Evolutionary conservation across 2,888 invertebrate genomes (phyloP), one percentile per base, ranked within the genome.

Genomic region (Drosophila kambysellisi): DNA sequence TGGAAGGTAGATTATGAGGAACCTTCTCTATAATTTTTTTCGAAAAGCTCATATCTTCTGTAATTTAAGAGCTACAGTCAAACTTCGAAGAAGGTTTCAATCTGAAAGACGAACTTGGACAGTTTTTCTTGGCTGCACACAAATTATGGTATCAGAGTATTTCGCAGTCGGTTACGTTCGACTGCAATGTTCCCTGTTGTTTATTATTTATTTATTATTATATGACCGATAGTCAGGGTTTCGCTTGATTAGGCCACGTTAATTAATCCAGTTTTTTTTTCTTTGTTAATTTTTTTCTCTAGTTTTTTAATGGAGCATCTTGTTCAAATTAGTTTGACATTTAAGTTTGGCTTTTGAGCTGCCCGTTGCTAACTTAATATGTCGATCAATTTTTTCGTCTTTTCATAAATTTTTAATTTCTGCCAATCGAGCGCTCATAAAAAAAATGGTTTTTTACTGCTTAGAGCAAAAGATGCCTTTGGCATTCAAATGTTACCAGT

Each of bases 271-370:
- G 87, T 86, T 86, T 89, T 82, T 80, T 9, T 41, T 1, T 25
- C 2, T 20, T 46, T 20, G n/a, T 41, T n/a, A n/a, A 15, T 7
- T 15, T 4, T 25, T 46, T 25, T 46, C 4, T 46, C 0, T 4
- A 2, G 7, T 12, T 7, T 46, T 15, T 46, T n/a, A 41, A 79
- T 86, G 69, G 82, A 69, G 73, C 79, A 68, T 76, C 82, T 82
- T 78, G 80, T 80, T 76, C 82, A 90, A 87, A 87, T 87, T 87
- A 89, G 88, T 84, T 87, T 87, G 90, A 87, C 87, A 87, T 87
- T 87, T 87, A 82, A 78, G 90, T 59, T 85, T 74, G 43, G 62
- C 6, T 54, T 29, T 4, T 48, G 35, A 4, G 60, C 12, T 62
- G 59, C 8, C 57, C 20, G 17, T 58, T 43, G 15, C 46, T 25